These are phyloP conservation scores for Salarias fasciatus DNA, from an alignment of 2,797 vertebrate species.

Conservation along the genomic window DNA sequence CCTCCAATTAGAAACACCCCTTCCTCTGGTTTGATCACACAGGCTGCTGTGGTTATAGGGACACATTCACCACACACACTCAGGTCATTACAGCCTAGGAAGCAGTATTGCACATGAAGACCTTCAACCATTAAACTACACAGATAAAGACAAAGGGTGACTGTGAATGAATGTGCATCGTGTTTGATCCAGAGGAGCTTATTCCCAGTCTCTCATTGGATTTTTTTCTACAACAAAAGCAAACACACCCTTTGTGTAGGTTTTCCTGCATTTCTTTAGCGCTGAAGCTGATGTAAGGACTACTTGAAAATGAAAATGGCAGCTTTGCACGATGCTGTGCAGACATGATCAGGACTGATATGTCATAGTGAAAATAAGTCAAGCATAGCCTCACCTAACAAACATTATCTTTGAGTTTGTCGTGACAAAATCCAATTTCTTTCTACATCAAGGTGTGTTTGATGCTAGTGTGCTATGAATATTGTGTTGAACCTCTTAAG, in stretches of 20 bases:
- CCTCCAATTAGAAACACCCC: constrained; percentile 29
- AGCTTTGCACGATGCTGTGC: constrained; percentile 19
- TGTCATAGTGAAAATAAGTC: constrained; percentile 6
- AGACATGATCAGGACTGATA: not conserved
- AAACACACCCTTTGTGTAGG: not conserved
- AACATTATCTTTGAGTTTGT: constrained; percentile 13
- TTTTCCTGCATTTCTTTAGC: too few species aligned
- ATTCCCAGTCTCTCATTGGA: constrained; percentile 6
- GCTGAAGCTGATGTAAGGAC: not conserved
- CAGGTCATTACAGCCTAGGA: constrained; percentile 41
- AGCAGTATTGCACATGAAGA: constrained; percentile 41
- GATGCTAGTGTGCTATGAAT: too few species aligned
- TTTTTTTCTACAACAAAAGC: constrained; percentile 11
- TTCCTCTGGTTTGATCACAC: too few species aligned
- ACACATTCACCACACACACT: constrained; percentile 2
- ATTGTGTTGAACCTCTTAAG: too few species aligned
- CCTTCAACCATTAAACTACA: constrained; percentile 40
- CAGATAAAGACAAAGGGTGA: constrained; percentile 32
- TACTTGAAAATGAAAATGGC: not conserved
- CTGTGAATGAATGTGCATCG: constrained; percentile 27
- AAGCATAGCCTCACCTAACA: not conserved
- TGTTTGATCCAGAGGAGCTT: constrained; percentile 9
- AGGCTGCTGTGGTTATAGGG: not conserved
- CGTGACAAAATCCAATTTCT: constrained; percentile 4
- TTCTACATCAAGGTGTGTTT: not conserved